Conservation (phyloP, 2,113 vertebrate genomes). For the Lipophrys pholis region DNA sequence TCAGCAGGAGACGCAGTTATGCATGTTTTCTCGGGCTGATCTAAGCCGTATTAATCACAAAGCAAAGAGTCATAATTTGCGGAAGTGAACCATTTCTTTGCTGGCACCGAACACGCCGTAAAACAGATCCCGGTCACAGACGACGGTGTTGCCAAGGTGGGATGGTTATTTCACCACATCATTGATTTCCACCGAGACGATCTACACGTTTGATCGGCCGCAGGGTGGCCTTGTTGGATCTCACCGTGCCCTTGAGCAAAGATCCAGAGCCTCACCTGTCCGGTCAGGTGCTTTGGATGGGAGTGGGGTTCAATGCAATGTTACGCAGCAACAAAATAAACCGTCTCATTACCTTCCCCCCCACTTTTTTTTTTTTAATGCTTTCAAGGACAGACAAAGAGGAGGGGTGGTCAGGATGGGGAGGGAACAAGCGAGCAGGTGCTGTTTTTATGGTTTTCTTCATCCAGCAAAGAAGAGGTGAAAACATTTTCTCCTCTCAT, state of each 20-base stretch:
- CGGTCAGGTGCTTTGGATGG: slow-evolving; percentile 11
- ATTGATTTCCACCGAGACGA: background rate
- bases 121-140: slow-evolving; percentile 6
- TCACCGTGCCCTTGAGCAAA: slow-evolving; percentile 10
- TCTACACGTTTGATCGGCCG: background rate
- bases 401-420: background rate
- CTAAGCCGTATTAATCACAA: slow-evolving; percentile 45
- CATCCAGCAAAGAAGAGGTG: slow-evolving; percentile 71
- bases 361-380: background rate
- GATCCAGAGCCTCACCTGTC: background rate
- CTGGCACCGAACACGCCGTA: slow-evolving; percentile 14
- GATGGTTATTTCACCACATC: slow-evolving; percentile 6
- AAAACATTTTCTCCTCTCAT: slow-evolving; percentile 76
- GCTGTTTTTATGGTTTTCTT: slow-evolving; percentile 73
- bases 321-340: slow-evolving; percentile 46
- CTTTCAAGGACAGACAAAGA: slow-evolving; percentile 30
- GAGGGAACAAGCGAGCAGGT: slow-evolving; percentile 82
- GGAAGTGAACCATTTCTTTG: slow-evolving; percentile 30
- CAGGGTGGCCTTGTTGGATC: background rate
- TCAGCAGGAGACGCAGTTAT: slow-evolving; percentile 54
- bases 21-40: slow-evolving; percentile 25
- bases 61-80: slow-evolving; percentile 33
- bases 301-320: slow-evolving; percentile 3
- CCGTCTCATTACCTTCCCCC: slow-evolving; percentile 49
- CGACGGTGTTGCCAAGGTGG: background rate